Base-by-base conservation (phyloP, 2,797 vertebrate genomes). In the Paguma larvata region DNA sequence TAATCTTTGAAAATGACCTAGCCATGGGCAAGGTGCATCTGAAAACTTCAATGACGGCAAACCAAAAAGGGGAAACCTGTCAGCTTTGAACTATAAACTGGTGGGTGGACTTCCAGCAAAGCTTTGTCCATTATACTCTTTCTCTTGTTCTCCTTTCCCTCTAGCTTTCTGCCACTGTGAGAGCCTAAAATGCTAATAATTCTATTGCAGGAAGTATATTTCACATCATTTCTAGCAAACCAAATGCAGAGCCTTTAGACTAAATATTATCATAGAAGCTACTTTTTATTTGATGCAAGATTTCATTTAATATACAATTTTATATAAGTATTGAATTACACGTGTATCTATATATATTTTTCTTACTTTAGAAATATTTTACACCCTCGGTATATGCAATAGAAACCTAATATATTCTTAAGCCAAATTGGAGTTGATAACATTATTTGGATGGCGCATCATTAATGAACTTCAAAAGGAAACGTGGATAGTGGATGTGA, bases 1-100 rank as follows among this genome's bases (percentile, higher is more conserved):
- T 59, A 94, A 93, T 80, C 67, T 92, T 94, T 89, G 63, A 75
- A 94, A 97, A 72, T 94, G 96, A 41, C 46, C 62, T 91, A 92
- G 62, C 77, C 72, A 91, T 0, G n/a, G 59, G 92, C 77, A 96
- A 95, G 30, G 11, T 85, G 2, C 51, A 65, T 41, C 30, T 75
- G 62, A 97, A 94, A 96, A 32, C 68, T 59, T 89, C 67, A 87
- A 70, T 10, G 18, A 65, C 15, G 77, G 65, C 51, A 95, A 92
- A 87, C 21, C 41, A 89, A 90, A 96, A 53, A 67, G 18, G 23
- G 41, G 48, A 94, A 93, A 51, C 15, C 32, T 87, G 48, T 89
- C 44, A 95, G 44, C 25, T 96, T 68, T 77, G 73, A 96, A 85
- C 91, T 91, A 83, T 68, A 91, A 95, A 83, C 59, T 63, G 32